Percentiles rank a stretch among this genome's conserved stretches.
These are phyloP conservation scores for Phylloscopus trochiloides DNA, from an alignment of 2,113 vertebrate genomes.

Conservation along the genomic window DNA sequence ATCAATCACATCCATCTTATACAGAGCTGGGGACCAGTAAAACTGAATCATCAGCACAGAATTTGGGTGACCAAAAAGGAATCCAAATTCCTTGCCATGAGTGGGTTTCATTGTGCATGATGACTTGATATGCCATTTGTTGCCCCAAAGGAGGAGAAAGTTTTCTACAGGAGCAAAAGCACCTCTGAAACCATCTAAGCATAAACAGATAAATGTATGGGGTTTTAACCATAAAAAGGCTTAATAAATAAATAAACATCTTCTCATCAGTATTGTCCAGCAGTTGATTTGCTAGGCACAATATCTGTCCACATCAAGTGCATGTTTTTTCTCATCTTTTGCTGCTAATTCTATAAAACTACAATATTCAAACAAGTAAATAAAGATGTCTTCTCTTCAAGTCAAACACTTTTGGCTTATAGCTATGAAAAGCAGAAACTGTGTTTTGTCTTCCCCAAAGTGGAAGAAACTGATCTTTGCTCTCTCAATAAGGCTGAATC, in stretches of 20 bases:
- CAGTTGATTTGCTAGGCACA: not conserved
- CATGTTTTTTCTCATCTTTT: not conserved
- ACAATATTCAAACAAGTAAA: not conserved
- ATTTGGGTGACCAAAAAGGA: not conserved
- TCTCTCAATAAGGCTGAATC: not conserved
- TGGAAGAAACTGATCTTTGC: slow-evolving; percentile 13
- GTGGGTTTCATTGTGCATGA: not conserved
- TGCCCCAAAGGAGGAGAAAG: not conserved
- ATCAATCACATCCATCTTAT: not conserved
- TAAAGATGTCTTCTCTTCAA: not conserved
- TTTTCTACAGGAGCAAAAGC: not conserved
- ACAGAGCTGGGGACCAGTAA: not conserved
- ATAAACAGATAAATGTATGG: not conserved
- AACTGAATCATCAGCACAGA: not conserved
- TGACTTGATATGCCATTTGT: not conserved
- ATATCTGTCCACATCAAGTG: not conserved
- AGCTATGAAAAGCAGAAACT: not conserved
- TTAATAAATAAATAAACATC: not conserved
- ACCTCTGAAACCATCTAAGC: not conserved
- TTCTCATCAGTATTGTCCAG: not conserved
- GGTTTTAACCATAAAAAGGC: not conserved
- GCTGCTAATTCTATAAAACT: not conserved
- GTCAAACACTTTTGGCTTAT: not conserved
- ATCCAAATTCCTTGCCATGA: not conserved
- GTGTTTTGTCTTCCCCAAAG: not conserved